phyloP scores from a whole-genome alignment of 2,888 invertebrate species.

The Macaria liturata region DNA sequence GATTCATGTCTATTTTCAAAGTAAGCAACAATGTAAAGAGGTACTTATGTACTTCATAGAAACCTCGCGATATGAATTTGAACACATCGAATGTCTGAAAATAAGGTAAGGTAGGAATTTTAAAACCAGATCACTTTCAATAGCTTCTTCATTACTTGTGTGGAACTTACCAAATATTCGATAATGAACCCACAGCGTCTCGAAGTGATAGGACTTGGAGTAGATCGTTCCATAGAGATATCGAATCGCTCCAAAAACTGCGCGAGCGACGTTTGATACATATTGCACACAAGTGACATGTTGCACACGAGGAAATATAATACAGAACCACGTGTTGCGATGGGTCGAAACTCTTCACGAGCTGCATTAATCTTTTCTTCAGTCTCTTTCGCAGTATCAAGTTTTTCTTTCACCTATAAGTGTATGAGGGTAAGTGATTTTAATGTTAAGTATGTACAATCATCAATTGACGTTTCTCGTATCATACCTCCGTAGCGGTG shows the following conservation, averaged over 20 bases:
- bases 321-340: conserved; percentile 93
- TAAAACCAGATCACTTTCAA: no score
- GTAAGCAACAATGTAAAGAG: conserved; percentile 91
- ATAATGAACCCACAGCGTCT: conserved; percentile 89
- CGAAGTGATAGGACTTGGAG: conserved; percentile 84
- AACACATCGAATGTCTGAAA: conserved; percentile 89
- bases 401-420: conserved; percentile 88
- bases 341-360: conserved; percentile 92
- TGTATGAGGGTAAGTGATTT: neutral
- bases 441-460: no score
- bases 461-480: no score
- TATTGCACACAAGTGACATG: conserved; percentile 93
- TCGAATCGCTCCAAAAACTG: conserved; percentile 94
- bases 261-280: conserved; percentile 95
- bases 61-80: conserved; percentile 90
- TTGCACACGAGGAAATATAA: conserved; percentile 93
- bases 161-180: conserved; percentile 84
- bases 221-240: conserved; percentile 89
- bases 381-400: conserved; percentile 90
- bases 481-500: conserved; percentile 87
- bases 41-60: conserved; percentile 93
- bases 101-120: neutral
- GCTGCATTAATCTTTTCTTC: conserved; percentile 93
- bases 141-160: neutral
- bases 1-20: conserved; percentile 91